Percentiles rank a stretch among this genome's conserved stretches.
phyloP scores from a whole-genome alignment of 2,113 vertebrate genomes.

The Gorsachius goisagi region DNA sequence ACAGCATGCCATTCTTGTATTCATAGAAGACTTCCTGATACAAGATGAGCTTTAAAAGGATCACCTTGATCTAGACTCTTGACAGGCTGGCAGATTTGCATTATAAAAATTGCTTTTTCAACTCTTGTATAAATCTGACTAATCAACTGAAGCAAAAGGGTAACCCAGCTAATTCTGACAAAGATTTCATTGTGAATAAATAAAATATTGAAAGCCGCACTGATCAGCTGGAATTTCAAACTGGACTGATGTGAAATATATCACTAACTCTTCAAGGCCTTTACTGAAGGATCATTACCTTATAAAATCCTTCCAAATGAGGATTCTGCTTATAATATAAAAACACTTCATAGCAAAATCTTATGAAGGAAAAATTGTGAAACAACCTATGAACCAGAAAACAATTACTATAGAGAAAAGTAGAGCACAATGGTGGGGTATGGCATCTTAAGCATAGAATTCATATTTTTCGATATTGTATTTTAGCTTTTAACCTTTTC shows the following conservation, averaged over 20 bases:
- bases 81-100: constrained; percentile 51
- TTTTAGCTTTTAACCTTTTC: neutral
- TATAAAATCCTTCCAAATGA: constrained; percentile 7
- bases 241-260: constrained; percentile 27
- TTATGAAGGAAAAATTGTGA: neutral
- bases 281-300: neutral
- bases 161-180: constrained; percentile 55
- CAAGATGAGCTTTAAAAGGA: constrained; percentile 58
- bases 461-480: neutral
- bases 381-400: neutral
- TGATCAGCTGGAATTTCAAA: constrained; percentile 19
- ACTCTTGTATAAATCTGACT: constrained; percentile 50
- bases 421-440: neutral
- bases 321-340: neutral
- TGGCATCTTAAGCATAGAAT: neutral
- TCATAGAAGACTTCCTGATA: neutral
- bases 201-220: constrained; percentile 40
- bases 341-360: neutral
- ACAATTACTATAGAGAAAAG: neutral
- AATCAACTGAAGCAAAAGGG: constrained; percentile 55
- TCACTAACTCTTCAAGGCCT: constrained; percentile 5
- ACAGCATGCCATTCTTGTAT: neutral
- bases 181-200: constrained; percentile 59
- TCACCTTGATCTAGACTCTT: constrained; percentile 61
- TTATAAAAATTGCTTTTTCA: constrained; percentile 59